Base-by-base conservation (phyloP, 2,888 invertebrate genomes). In the Griposia aprilina region DNA sequence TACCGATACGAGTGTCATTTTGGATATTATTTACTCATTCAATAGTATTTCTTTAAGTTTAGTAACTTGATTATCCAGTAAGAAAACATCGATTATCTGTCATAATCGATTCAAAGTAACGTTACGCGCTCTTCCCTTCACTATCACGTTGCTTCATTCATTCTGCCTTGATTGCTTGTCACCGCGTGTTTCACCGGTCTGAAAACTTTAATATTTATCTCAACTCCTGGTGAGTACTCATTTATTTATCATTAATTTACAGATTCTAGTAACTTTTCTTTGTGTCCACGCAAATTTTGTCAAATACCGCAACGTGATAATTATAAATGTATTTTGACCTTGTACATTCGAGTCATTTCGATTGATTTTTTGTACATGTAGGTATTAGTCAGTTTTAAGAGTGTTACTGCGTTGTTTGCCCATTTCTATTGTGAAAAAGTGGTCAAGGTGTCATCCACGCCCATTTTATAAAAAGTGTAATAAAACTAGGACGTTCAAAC, bases 181-280 rank as follows among this genome's bases (percentile, higher is more conserved):
- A 91, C 93, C 93, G 93, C 94, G 95, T 95, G 95, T 92, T 90
- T 87, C 84, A 88, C 93, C 93, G 93, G 93, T 89, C 87, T 76
- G 80, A 87, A 85, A 89, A 87, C 85, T 90, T 91, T 86, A 87
- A 75, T 83, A 85, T 86, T 85, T 90, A 88, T 83, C 90, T 82
- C 84, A 80, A 71, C 65, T 88, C 85, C 84, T 80, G 87, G 94
- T 94, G 86, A 93, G 93, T 93, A 82, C 78, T 89, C 75, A 81
- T 76, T 45, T 83, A 74, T 78, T 69, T 86, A 41, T 79, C 50
- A 65, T 67, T 55, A 63, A 73, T 72, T 67, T 50, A 45, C 15
- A 26, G 17, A 76, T 36, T 65, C 13, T 74, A 67, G 8, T 55
- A 62, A 63, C 52, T 85, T 85, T 87, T 87, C 84, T 71, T 26